Conservation (phyloP, 2,888 invertebrate species). For the Tipula lateralis region DNA sequence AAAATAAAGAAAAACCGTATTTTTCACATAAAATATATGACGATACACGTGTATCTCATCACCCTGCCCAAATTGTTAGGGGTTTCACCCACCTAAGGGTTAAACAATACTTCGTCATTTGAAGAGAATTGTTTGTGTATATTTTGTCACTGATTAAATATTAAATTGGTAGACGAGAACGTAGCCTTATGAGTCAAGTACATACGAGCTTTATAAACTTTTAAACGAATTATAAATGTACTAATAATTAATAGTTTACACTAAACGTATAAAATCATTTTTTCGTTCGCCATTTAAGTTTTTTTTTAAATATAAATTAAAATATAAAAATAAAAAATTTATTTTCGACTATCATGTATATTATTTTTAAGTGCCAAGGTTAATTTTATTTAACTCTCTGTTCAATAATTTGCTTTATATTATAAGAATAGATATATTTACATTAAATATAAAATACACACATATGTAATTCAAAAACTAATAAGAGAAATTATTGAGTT, state of each 20-base stretch:
- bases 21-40: too few relatives aligned
- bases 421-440: neutral
- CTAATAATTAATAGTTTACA: neutral
- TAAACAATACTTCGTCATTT: too few relatives aligned
- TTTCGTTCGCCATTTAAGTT: neutral
- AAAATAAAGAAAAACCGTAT: too few relatives aligned
- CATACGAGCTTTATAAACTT: too few relatives aligned
- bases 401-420: neutral
- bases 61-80: too few relatives aligned
- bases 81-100: too few relatives aligned
- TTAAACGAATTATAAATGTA: too few relatives aligned
- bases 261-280: neutral
- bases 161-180: too few relatives aligned
- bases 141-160: too few relatives aligned
- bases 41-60: too few relatives aligned
- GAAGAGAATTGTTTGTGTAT: too few relatives aligned
- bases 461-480: neutral
- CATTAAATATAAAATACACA: neutral
- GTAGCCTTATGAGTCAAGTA: too few relatives aligned
- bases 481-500: neutral
- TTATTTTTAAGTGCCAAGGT: conserved; percentile 19
- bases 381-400: neutral
- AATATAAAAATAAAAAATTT: neutral
- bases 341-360: neutral
- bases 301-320: neutral